Conservation (phyloP, 2,888 invertebrate species). For the Caenorhabditis sp. region DNA sequence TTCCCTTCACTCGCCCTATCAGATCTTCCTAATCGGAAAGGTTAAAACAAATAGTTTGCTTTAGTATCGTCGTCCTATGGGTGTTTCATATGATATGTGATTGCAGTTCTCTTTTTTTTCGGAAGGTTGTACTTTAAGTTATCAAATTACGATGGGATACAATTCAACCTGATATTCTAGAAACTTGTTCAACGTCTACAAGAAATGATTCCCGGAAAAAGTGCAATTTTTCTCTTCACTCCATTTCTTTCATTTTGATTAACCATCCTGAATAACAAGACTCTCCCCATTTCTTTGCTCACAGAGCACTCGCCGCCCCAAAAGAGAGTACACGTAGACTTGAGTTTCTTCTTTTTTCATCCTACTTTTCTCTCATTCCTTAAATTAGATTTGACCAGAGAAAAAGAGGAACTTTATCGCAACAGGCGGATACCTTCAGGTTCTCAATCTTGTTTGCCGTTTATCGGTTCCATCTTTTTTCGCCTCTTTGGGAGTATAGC, state of each 20-base stretch:
- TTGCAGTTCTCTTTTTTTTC: constrained; percentile 7
- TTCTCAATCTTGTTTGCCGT: constrained; percentile 46
- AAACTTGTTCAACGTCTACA: neutral
- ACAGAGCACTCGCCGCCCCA: neutral
- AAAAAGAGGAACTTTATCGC: constrained; percentile 47
- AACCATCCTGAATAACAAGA: constrained; percentile 42
- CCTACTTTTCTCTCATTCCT: constrained; percentile 23
- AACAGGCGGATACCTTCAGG: constrained; percentile 41
- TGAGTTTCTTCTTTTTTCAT: constrained; percentile 21
- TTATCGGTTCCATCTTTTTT: constrained; percentile 48
- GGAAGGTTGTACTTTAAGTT: too few species aligned
- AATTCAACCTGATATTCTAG: too few species aligned
- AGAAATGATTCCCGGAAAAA: neutral
- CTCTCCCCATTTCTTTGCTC: constrained; percentile 4
- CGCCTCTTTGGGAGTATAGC: constrained; percentile 2
- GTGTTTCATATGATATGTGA: constrained; percentile 42
- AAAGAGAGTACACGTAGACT: constrained; percentile 48
- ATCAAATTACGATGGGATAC: too few species aligned
- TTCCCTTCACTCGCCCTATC: constrained; percentile 39
- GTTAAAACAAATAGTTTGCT: constrained; percentile 59
- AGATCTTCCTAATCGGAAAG: constrained; percentile 52
- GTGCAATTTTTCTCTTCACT: constrained; percentile 21
- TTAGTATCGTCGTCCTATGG: constrained; percentile 40
- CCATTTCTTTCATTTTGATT: constrained; percentile 39
- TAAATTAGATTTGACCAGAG: constrained; percentile 46